Evolutionary conservation across 2,888 invertebrate species (phyloP).

Genomic region (Chymomyza procnemis): DNA sequence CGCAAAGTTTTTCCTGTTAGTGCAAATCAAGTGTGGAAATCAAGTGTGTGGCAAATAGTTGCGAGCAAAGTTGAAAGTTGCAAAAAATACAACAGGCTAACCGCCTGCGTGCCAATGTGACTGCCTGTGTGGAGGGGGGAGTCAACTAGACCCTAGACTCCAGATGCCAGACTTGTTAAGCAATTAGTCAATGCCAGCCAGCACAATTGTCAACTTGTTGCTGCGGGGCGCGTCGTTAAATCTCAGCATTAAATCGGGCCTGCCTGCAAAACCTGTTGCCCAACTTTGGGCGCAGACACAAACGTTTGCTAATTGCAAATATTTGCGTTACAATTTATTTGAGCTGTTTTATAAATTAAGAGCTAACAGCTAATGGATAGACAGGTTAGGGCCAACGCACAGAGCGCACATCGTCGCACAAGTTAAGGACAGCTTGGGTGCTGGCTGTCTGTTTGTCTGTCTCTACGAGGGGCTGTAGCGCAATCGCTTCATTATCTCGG

Average conservation of each 20-base stretch:
- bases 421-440: not conserved
- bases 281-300: constrained; percentile 11
- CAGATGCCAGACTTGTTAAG: not conserved
- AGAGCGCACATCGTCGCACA: not conserved
- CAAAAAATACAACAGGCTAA: not conserved
- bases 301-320: constrained; percentile 58
- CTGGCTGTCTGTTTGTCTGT: not conserved
- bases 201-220: constrained; percentile 46
- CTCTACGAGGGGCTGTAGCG: no score
- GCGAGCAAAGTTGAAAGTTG: not conserved
- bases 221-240: not conserved
- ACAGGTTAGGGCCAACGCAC: not conserved
- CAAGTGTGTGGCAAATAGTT: not conserved
- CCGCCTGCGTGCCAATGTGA: not conserved
- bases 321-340: constrained; percentile 57
- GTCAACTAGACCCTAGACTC: no score
- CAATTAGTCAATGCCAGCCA: not conserved
- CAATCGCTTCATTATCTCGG: not conserved
- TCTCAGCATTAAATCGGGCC: not conserved
- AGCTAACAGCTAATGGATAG: constrained; percentile 28
- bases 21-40: not conserved
- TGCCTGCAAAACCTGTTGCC: constrained; percentile 46
- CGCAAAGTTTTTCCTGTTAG: not conserved
- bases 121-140: no score
- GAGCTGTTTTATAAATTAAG: constrained; percentile 45